phyloP scores from a whole-genome alignment of 2,888 invertebrate species.

The Cataglyphis rosenhaueri region DNA sequence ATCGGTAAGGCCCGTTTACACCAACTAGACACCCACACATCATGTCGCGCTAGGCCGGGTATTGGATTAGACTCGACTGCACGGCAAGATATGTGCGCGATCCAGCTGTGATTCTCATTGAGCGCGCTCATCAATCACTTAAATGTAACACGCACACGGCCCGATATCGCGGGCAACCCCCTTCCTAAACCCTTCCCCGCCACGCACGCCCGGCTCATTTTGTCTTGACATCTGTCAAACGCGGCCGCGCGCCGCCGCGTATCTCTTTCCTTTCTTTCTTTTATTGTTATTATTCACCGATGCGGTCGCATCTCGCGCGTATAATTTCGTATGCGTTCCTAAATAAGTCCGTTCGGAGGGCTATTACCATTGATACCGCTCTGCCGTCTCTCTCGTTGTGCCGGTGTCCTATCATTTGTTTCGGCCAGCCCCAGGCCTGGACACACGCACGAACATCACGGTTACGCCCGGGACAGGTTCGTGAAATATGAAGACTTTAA shows the following conservation, averaged over 20 bases:
- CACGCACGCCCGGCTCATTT: conserved; percentile 73
- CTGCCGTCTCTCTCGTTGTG: conserved; percentile 50
- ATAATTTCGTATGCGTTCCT: conserved; percentile 75
- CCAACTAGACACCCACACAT: conserved; percentile 38
- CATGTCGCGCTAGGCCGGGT: conserved; percentile 18
- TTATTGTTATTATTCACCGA: conserved; percentile 12
- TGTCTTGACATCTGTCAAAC: conserved; percentile 84
- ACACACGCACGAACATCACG: conserved; percentile 30
- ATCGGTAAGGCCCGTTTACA: conserved; percentile 41
- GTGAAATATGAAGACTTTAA: conserved; percentile 77
- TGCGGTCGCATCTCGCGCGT: conserved; percentile 47
- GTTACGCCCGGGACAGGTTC: conserved; percentile 66
- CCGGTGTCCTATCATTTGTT: conserved; percentile 65
- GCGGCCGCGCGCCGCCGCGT: conserved; percentile 41
- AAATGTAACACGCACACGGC: conserved; percentile 79
- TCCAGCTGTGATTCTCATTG: conserved; percentile 83
- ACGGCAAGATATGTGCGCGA: conserved; percentile 73
- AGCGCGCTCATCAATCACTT: conserved; percentile 84
- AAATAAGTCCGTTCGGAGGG: conserved; percentile 73
- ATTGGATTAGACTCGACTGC: conserved; percentile 72
- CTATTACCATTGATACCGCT: conserved; percentile 74
- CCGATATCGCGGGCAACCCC: conserved; percentile 73
- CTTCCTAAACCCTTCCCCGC: conserved; percentile 59
- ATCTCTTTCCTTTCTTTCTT: background rate
- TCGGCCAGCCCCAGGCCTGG: conserved; percentile 49